phyloP scores from a whole-genome alignment of 92 coral and sea anemone species.

The Epizoanthus stellaris region DNA sequence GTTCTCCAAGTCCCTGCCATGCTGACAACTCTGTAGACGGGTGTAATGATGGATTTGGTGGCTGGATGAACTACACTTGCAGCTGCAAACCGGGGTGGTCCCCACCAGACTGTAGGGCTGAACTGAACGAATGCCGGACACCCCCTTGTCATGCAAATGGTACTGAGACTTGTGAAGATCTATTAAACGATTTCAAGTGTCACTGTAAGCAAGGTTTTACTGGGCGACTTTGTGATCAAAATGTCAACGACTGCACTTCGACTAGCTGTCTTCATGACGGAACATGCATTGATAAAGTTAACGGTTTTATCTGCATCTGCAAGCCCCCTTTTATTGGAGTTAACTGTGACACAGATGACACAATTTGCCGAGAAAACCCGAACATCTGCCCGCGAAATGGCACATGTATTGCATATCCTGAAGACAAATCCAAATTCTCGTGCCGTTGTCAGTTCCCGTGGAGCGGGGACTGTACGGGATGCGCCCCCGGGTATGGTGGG shows the following conservation, averaged over 20 bases:
- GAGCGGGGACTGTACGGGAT: slow-evolving; percentile 76
- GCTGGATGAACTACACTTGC: slow-evolving; percentile 76
- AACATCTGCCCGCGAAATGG: slow-evolving; percentile 70
- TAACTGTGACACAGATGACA: slow-evolving; percentile 79
- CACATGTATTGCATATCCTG: slow-evolving; percentile 75
- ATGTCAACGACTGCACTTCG: slow-evolving; percentile 56
- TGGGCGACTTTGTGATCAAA: slow-evolving; percentile 62
- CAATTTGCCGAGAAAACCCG: slow-evolving; percentile 67
- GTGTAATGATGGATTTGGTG: slow-evolving; percentile 76
- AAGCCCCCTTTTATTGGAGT: slow-evolving; percentile 74
- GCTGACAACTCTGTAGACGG: slow-evolving; percentile 56
- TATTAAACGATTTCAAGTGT: slow-evolving; percentile 62
- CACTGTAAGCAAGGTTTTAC: slow-evolving; percentile 70
- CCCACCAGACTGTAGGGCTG: slow-evolving; percentile 70
- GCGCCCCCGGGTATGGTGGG: slow-evolving; percentile 78
- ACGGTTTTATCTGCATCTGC: slow-evolving; percentile 72
- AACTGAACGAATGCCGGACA: slow-evolving; percentile 66
- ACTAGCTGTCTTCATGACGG: slow-evolving; percentile 75
- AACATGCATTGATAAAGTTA: slow-evolving; percentile 71
- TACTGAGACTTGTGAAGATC: slow-evolving; percentile 60
- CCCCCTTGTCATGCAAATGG: slow-evolving; percentile 63
- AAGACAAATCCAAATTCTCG: slow-evolving; percentile 51
- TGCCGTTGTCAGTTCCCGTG: slow-evolving; percentile 76
- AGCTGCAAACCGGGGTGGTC: slow-evolving; percentile 78
- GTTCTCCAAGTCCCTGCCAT: slow-evolving; percentile 69